phyloP scores from a whole-genome alignment of 2,113 vertebrate genomes.

The Protomyctophum bolini region DNA sequence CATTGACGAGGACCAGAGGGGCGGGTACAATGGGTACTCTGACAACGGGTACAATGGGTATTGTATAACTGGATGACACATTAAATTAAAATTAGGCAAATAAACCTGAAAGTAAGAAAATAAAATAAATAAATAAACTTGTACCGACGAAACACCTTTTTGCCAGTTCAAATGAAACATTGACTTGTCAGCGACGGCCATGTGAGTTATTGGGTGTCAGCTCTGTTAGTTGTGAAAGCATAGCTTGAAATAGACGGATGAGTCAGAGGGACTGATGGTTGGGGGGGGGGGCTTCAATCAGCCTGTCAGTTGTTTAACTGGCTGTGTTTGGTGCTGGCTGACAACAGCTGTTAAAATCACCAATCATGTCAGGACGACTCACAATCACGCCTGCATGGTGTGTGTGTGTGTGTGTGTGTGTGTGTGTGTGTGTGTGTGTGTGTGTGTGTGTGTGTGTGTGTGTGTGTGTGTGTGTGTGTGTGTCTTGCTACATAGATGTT shows the following conservation, averaged over 20 bases:
- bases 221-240: slow-evolving; percentile 17
- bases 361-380: slow-evolving; percentile 8
- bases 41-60: too few relatives aligned
- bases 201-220: slow-evolving; percentile 9
- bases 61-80: too few relatives aligned
- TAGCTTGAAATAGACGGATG: slow-evolving; percentile 69
- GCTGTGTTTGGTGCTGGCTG: slow-evolving; percentile 38
- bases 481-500: slow-evolving; percentile 2
- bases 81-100: too few relatives aligned
- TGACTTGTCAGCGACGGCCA: slow-evolving; percentile 14
- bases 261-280: slow-evolving; percentile 48
- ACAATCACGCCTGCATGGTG: slow-evolving; percentile 5
- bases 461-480: slow-evolving; percentile 4
- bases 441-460: background rate
- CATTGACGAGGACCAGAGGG: too few relatives aligned
- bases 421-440: slow-evolving; percentile 7
- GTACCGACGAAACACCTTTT: background rate
- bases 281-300: slow-evolving; percentile 31
- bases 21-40: too few relatives aligned
- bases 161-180: slow-evolving; percentile 11
- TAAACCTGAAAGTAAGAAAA: too few relatives aligned
- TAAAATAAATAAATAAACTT: background rate
- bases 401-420: slow-evolving; percentile 3
- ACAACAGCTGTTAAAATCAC: slow-evolving; percentile 49
- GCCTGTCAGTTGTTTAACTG: slow-evolving; percentile 2